These are phyloP conservation scores for Micromesistius poutassou DNA, from an alignment of 2,797 vertebrate genomes.

Conservation along the genomic window DNA sequence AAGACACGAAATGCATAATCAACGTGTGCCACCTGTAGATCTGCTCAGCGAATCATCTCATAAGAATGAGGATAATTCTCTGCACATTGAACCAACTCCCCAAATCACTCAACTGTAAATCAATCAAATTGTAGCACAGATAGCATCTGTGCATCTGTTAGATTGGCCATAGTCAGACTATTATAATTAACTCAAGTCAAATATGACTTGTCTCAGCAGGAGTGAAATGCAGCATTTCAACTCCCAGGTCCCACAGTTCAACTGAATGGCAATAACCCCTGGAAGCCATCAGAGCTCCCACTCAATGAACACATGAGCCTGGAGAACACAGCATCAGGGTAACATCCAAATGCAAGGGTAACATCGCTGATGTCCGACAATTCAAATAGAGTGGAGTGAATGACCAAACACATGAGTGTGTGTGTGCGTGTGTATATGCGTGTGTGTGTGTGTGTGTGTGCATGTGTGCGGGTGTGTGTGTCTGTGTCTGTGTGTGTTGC, in stretches of 20 bases:
- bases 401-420: neutral
- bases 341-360: too few relatives aligned
- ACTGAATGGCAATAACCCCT: too few relatives aligned
- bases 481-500: slow-evolving; percentile 16
- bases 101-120: neutral
- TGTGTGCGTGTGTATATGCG: neutral
- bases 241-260: too few relatives aligned
- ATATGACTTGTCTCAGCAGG: neutral
- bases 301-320: neutral
- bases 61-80: neutral
- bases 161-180: neutral
- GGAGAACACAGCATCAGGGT: too few relatives aligned
- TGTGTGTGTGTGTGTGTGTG: slow-evolving; percentile 6
- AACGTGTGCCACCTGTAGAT: neutral
- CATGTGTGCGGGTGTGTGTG: slow-evolving; percentile 3
- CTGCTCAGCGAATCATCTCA: neutral
- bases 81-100: too few relatives aligned
- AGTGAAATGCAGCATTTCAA: neutral
- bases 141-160: neutral
- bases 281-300: too few relatives aligned
- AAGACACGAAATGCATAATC: slow-evolving; percentile 2
- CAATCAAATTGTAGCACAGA: neutral
- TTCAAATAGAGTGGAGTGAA: too few relatives aligned
- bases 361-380: too few relatives aligned
- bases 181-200: neutral